A percentile compares a stretch with the other conserved stretches of the same genome.
Evolutionary conservation across 1,140 invertebrate species (phyloP).

Genomic region (Psix sp.): DNA sequence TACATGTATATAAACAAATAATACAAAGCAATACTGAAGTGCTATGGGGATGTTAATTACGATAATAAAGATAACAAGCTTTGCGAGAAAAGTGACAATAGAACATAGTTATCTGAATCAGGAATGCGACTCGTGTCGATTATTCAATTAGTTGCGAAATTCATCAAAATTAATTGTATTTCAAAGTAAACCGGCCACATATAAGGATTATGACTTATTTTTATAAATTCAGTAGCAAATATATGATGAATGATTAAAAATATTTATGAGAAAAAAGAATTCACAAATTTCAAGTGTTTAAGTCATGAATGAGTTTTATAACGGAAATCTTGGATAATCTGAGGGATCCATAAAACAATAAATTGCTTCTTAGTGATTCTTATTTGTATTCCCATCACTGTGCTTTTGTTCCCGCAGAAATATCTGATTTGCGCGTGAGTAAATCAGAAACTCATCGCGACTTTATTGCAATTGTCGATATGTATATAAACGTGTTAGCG

Average conservation of each 20-base stretch:
- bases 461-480: constrained; percentile 28
- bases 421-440: no score
- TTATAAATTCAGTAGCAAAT: no score
- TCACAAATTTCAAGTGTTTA: no score
- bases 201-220: no score
- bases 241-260: no score
- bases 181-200: no score
- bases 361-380: constrained; percentile 19
- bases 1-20: constrained; percentile 17
- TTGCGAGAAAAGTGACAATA: constrained; percentile 22
- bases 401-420: constrained; percentile 28
- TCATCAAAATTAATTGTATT: not conserved
- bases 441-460: not conserved
- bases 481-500: not conserved
- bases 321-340: not conserved
- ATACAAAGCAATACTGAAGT: constrained; percentile 27
- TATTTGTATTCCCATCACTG: constrained; percentile 34
- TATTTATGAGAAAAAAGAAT: no score
- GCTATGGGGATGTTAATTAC: constrained; percentile 37
- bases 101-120: constrained; percentile 15
- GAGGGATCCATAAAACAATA: constrained; percentile 10
- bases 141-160: constrained; percentile 6
- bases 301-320: constrained; percentile 13
- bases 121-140: constrained; percentile 2
- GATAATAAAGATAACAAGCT: constrained; percentile 47